These are phyloP conservation scores for Brachionus sp. DNA, from an alignment of 1,140 invertebrate species.

Conservation along the genomic window DNA sequence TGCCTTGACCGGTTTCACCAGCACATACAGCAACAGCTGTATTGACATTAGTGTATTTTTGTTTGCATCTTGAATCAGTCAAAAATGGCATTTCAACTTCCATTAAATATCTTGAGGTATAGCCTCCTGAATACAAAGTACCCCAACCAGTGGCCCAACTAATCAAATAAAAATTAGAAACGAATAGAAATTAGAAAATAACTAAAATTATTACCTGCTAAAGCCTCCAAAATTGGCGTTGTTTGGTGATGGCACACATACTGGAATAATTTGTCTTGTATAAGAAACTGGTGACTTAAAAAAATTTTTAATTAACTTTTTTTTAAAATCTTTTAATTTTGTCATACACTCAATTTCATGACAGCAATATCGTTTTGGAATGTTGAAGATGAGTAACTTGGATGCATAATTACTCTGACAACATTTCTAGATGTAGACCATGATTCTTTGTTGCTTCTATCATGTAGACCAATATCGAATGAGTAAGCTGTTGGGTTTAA, in stretches of 20 bases:
- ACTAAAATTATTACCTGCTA: background rate
- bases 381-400: background rate
- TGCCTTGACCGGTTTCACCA: constrained; percentile 15
- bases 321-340: background rate
- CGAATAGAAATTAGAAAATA: background rate
- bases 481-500: background rate
- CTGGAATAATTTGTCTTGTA: constrained; percentile 23
- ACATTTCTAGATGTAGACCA: constrained; percentile 15
- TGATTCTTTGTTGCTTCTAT: background rate
- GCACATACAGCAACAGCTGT: constrained; percentile 26
- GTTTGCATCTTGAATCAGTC: constrained; percentile 40
- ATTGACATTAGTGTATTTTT: constrained; percentile 17
- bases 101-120: constrained; percentile 20
- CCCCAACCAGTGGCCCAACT: constrained; percentile 45
- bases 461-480: constrained; percentile 17
- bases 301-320: background rate
- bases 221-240: background rate
- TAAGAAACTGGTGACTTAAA: constrained; percentile 25
- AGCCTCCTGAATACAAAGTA: constrained; percentile 14
- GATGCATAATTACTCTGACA: constrained; percentile 1
- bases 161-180: background rate
- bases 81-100: constrained; percentile 44
- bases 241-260: background rate
- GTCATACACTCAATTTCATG: constrained; percentile 36
- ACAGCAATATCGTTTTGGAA: constrained; percentile 44